phyloP scores from a whole-genome alignment of 2,113 vertebrate species.

The Pollimyrus isidori region DNA sequence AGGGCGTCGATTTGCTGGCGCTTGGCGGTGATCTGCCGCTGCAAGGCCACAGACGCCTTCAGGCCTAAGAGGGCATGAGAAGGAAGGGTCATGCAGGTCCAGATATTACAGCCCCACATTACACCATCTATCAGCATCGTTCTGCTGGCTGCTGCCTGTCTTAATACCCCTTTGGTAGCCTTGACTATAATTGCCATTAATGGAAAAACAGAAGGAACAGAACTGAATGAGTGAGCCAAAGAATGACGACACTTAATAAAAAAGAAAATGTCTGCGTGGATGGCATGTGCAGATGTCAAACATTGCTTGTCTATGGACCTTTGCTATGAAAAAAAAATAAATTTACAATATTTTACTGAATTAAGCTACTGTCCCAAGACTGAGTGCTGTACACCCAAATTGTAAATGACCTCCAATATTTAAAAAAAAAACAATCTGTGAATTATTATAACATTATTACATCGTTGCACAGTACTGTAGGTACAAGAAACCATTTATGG shows the following conservation, averaged over 20 bases:
- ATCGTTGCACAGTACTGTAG: background rate
- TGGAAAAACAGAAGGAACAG: background rate
- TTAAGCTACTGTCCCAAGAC: background rate
- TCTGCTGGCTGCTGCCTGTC: background rate
- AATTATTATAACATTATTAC: background rate
- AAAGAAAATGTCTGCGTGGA: background rate
- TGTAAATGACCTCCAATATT: background rate
- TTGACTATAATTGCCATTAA: background rate
- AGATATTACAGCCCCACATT: background rate
- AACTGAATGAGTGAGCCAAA: background rate
- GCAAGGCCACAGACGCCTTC: conserved; percentile 71
- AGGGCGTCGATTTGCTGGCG: conserved; percentile 71
- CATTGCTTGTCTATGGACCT: background rate
- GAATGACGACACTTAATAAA: background rate
- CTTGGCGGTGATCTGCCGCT: conserved; percentile 73
- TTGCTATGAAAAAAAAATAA: background rate
- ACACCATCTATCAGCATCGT: background rate
- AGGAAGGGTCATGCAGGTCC: background rate
- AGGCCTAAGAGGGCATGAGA: conserved; percentile 50
- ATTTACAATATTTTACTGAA: background rate
- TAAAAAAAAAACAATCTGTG: background rate
- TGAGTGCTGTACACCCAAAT: background rate
- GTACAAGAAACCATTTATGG: background rate
- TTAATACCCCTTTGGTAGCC: background rate
- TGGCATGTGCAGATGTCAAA: background rate